Conservation (phyloP, 2,797 vertebrate species). For the Crenichthys baileyi region DNA sequence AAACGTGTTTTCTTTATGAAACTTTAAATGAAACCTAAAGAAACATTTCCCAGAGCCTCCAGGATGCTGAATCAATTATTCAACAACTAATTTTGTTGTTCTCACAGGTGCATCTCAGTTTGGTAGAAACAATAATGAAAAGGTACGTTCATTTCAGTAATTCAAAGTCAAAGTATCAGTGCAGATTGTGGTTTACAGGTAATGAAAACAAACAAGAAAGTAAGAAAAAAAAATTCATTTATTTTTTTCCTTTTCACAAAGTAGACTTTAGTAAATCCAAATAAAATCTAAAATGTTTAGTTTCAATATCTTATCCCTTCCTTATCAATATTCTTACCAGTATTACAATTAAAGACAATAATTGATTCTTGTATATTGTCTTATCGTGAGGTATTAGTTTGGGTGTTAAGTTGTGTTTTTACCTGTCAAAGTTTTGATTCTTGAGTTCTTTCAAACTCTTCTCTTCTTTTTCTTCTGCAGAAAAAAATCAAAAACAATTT, state of each 20-base stretch:
- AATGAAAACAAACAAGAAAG: neutral
- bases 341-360: neutral
- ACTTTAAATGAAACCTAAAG: no score
- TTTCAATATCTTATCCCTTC: no score
- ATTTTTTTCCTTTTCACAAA: neutral
- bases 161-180: neutral
- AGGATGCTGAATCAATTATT: neutral
- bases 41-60: neutral
- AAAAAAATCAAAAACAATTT: neutral
- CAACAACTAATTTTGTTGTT: neutral
- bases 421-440: slow-evolving; percentile 5
- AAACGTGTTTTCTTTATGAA: neutral
- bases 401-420: slow-evolving; percentile 1
- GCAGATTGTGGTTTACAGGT: no score
- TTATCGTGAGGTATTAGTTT: neutral
- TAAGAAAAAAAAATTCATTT: neutral
- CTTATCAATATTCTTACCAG: neutral
- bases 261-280: neutral
- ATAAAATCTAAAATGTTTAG: neutral
- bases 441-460: neutral
- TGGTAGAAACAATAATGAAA: neutral
- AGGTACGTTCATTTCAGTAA: neutral
- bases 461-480: slow-evolving; percentile 7
- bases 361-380: neutral
- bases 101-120: neutral